Evolutionary conservation across 2,797 vertebrate genomes (phyloP).

Genomic region (Cryptoblepharus egeriae): DNA sequence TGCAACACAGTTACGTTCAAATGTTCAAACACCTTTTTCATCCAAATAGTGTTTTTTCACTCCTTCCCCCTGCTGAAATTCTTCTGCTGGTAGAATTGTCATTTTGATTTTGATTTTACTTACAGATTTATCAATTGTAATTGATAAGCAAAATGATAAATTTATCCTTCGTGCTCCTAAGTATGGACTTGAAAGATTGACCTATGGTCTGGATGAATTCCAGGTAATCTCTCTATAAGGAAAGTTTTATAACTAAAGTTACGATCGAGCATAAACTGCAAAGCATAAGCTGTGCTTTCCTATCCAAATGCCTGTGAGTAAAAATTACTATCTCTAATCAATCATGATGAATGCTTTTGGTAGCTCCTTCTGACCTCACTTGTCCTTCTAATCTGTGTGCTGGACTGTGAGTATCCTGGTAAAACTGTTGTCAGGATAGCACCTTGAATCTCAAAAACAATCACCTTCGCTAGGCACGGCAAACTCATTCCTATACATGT

Average conservation of each 20-base stretch:
- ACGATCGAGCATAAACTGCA: background rate
- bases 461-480: background rate
- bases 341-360: background rate
- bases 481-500: no score
- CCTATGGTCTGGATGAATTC: conserved; percentile 65
- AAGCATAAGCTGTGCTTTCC: background rate
- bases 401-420: background rate
- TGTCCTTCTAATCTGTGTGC: background rate
- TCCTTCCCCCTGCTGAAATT: background rate
- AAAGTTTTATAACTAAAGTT: no score
- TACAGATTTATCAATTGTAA: conserved; percentile 64
- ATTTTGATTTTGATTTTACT: background rate
- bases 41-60: background rate
- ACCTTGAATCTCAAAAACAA: background rate
- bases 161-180: conserved; percentile 70
- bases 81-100: background rate
- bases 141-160: conserved; percentile 69
- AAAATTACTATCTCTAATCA: background rate
- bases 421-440: no score
- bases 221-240: conserved; percentile 70
- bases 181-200: conserved; percentile 78
- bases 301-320: no score
- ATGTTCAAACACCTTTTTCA: background rate
- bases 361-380: background rate
- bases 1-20: background rate